Conservation (phyloP, 2,113 vertebrate genomes). For the Typhlomys cinereus region DNA sequence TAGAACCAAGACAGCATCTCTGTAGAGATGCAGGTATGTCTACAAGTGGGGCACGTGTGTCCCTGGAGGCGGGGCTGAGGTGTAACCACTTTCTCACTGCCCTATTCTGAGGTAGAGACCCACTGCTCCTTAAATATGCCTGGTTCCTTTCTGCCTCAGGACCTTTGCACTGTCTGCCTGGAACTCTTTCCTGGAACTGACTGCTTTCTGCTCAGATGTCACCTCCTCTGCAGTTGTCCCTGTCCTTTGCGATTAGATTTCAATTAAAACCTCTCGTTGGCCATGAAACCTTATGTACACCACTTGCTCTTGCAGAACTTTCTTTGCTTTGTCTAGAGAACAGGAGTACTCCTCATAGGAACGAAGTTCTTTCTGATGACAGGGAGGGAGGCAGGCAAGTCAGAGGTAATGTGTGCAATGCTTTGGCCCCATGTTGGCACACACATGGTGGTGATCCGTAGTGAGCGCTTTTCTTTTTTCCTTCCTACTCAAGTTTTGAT, state of each 20-base stretch:
- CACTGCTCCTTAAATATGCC: background rate
- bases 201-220: background rate
- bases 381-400: background rate
- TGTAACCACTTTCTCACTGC: background rate
- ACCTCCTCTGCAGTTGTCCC: background rate
- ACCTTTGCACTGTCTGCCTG: constrained; percentile 7
- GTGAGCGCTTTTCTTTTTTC: background rate
- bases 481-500: background rate
- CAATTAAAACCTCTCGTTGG: background rate
- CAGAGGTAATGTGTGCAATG: background rate
- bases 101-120: background rate
- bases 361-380: background rate
- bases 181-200: background rate
- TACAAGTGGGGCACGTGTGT: background rate
- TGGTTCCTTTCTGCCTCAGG: background rate
- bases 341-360: background rate
- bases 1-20: background rate
- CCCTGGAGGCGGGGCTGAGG: background rate
- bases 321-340: background rate
- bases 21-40: background rate
- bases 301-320: background rate
- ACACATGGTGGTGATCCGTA: background rate
- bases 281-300: too few relatives aligned
- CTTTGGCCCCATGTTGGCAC: background rate
- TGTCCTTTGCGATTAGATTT: background rate